Conservation (phyloP, 2,113 vertebrate species). For the Tichodroma muraria region DNA sequence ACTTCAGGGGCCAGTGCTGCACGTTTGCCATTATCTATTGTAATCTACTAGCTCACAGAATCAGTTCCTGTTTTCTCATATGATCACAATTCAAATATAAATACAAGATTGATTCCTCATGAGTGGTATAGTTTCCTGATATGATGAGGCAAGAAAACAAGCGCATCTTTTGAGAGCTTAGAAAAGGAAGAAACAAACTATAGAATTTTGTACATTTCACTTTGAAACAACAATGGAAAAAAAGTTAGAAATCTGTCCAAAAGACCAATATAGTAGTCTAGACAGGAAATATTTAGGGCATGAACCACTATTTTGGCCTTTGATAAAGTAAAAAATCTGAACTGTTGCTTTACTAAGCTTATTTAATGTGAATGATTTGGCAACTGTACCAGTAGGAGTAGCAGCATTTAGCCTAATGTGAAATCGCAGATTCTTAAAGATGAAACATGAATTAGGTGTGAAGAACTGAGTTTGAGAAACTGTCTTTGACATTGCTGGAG, state of each 20-base stretch:
- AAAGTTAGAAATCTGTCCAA: slow-evolving; percentile 17
- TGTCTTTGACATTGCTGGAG: not conserved
- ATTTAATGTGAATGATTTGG: slow-evolving; percentile 15
- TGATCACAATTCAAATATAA: not conserved
- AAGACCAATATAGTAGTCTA: slow-evolving; percentile 65
- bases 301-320: slow-evolving; percentile 48
- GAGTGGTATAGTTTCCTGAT: not conserved
- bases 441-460: slow-evolving; percentile 51
- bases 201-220: not conserved
- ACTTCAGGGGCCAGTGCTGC: not conserved
- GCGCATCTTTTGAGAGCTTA: not conserved
- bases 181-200: not conserved
- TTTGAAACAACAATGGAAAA: slow-evolving; percentile 44
- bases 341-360: slow-evolving; percentile 14
- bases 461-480: slow-evolving; percentile 30
- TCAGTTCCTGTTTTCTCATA: not conserved
- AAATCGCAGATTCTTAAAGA: not conserved
- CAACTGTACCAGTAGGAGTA: slow-evolving; percentile 1
- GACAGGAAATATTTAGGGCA: slow-evolving; percentile 68
- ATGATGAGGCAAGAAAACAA: not conserved
- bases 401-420: not conserved
- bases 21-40: not conserved
- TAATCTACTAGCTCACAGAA: not conserved
- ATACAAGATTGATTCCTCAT: not conserved
- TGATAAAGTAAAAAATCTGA: slow-evolving; percentile 52